These are phyloP conservation scores for Actias luna DNA, from an alignment of 2,888 invertebrate genomes.

Conservation along the genomic window DNA sequence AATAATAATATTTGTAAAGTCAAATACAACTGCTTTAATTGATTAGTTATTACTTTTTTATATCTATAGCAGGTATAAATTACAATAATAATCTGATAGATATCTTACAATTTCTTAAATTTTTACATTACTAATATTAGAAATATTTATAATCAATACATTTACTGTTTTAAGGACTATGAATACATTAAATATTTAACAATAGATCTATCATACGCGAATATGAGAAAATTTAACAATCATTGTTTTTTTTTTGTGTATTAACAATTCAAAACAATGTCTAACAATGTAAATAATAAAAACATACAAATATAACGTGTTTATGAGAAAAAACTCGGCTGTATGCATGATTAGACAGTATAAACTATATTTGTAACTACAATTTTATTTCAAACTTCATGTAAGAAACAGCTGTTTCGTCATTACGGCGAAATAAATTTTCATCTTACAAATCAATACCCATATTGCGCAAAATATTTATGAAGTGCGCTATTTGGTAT, in stretches of 20 bases:
- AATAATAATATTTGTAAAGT: not conserved
- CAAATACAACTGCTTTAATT: not conserved
- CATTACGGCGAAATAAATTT: constrained; percentile 68
- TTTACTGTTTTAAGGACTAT: not conserved
- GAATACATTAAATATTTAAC: not conserved
- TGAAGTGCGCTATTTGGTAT: constrained; percentile 66
- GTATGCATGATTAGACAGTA: constrained; percentile 1
- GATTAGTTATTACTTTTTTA: not conserved
- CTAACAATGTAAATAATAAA: constrained; percentile 1
- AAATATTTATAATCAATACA: not conserved
- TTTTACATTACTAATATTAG: not conserved
- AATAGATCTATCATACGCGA: not conserved
- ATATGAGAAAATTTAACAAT: constrained; percentile 9
- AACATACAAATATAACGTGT: not conserved
- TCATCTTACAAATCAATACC: constrained; percentile 75
- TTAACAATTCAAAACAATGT: constrained; percentile 13
- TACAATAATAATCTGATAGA: not conserved
- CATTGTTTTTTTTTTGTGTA: constrained; percentile 7
- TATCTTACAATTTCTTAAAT: not conserved
- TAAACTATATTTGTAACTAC: constrained; percentile 26
- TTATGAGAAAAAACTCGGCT: not conserved
- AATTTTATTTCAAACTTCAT: constrained; percentile 32
- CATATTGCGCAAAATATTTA: constrained; percentile 79
- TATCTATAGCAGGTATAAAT: not conserved
- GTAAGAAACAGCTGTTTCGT: constrained; percentile 76